Evolutionary conservation across 92 coral and sea anemone genomes (phyloP), one percentile per base, ranked within the genome.

Genomic region (Actinostola sp.): DNA sequence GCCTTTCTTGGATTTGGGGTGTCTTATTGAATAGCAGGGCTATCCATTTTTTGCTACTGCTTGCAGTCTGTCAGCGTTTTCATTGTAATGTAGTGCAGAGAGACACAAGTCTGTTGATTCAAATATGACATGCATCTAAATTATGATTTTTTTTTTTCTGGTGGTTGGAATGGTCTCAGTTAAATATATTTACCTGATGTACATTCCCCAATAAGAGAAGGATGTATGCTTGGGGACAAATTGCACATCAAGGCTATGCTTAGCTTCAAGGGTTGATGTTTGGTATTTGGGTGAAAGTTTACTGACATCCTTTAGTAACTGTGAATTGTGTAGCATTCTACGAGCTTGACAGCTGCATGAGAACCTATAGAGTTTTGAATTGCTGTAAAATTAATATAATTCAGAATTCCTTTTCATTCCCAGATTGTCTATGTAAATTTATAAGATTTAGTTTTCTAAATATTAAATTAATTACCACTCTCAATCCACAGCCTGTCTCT

Each of bases 61-160:
- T 43, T 84, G 89, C 77, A 84, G 67, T 68, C 89, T 67, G 67
- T 84, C 85, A 25, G 85, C 85, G 59, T 74, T 69, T 45, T 61
- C 78, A 13, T 83, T 83, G 75, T 83, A 76, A 32, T 83, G 83
- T 13, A 83, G 46, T 8, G 88, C 79, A 36, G 88, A 83, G 51
- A 83, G 71, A 48, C 88, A 83, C 55, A 83, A 60, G 28, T 75
- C 20, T 42, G 25, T 54, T 17, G 5, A 2, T 54, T 54, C 17
- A 10, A 4, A 23, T 17, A 32, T 61, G 26, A 2, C 23, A 35
- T 25, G 20, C 13, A 1, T 59, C 28, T 41, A 54, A 59, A 16
- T 38, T 24, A 29, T 65, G 41, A 20, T 21, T 13, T 21, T 28
- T n/a, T n/a, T n/a, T 14, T 58, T 42, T 72, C 21, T 41, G 23